A percentile compares a stretch with the other conserved stretches of the same genome.
Conservation (phyloP, 1,140 invertebrate species). For the Heliothis subflexa region DNA sequence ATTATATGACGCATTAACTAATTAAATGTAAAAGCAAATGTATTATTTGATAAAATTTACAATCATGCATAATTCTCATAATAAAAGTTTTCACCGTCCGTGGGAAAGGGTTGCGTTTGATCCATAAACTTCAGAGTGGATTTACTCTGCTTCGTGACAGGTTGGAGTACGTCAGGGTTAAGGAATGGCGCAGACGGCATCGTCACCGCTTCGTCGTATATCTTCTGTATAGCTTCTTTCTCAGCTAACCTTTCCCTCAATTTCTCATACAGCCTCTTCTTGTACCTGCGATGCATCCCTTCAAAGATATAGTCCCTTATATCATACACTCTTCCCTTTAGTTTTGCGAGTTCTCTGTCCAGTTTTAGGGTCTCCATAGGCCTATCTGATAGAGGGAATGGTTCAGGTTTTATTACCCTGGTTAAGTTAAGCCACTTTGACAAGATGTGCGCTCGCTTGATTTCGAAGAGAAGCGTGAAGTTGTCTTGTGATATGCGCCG, state of each 20-base stretch:
- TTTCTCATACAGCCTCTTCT: conserved; percentile 56
- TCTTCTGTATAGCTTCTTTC: not conserved
- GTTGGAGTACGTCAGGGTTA: not conserved
- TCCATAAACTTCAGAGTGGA: too few relatives aligned
- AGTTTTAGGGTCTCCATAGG: conserved; percentile 53
- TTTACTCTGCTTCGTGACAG: too few relatives aligned
- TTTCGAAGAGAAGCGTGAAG: conserved; percentile 59
- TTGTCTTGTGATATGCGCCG: conserved; percentile 50
- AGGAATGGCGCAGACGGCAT: not conserved
- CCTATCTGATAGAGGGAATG: conserved; percentile 3
- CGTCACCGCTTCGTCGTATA: too few relatives aligned
- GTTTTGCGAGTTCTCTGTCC: conserved; percentile 57
- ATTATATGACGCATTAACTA: too few relatives aligned
- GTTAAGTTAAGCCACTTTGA: conserved; percentile 61
- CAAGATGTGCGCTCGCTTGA: conserved; percentile 60
- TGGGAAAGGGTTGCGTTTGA: too few relatives aligned
- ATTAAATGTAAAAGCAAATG: too few relatives aligned
- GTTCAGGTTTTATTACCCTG: conserved; percentile 46
- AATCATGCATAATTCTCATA: too few relatives aligned
- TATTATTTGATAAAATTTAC: too few relatives aligned
- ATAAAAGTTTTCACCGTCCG: too few relatives aligned
- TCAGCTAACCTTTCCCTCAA: conserved; percentile 38
- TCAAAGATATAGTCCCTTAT: conserved; percentile 67
- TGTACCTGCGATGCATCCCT: conserved; percentile 52
- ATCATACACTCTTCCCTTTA: conserved; percentile 65